Conservation (phyloP, 2,888 invertebrate species). For the Synergus itoensis region DNA sequence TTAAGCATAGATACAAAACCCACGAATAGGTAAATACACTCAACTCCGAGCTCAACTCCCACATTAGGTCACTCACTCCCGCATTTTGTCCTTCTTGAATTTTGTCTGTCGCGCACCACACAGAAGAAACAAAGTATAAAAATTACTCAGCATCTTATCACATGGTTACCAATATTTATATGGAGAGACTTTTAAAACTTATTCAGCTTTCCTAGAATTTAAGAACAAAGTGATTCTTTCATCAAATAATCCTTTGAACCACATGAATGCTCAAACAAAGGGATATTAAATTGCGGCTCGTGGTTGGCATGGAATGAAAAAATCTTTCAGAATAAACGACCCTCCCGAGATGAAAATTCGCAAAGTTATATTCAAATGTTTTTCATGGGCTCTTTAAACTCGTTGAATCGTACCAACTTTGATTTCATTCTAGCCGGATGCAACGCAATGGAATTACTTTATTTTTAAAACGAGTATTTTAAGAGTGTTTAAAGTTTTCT, state of each 20-base stretch:
- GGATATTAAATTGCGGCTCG: slow-evolving; percentile 4
- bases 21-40: too few species aligned
- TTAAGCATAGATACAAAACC: too few species aligned
- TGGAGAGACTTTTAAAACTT: too few species aligned
- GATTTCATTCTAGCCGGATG: not conserved
- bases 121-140: too few species aligned
- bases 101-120: too few species aligned
- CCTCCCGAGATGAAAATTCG: slow-evolving; percentile 9
- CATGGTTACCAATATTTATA: too few species aligned
- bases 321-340: not conserved
- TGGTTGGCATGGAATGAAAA: not conserved
- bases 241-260: slow-evolving; percentile 1
- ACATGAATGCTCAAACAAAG: not conserved
- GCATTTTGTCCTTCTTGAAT: too few species aligned
- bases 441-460: not conserved
- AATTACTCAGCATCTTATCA: too few species aligned
- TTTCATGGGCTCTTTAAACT: not conserved
- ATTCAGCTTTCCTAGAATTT: too few species aligned
- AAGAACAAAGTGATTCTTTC: too few species aligned
- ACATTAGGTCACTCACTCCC: too few species aligned
- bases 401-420: not conserved
- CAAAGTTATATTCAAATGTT: slow-evolving; percentile 21
- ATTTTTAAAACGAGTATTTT: not conserved
- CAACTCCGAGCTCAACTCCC: too few species aligned
- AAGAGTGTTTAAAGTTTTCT: not conserved